A percentile compares a stretch with the other conserved stretches of the same genome.
Conservation (phyloP, 1,140 invertebrate species). For the Thaumatotibia leucotreta region DNA sequence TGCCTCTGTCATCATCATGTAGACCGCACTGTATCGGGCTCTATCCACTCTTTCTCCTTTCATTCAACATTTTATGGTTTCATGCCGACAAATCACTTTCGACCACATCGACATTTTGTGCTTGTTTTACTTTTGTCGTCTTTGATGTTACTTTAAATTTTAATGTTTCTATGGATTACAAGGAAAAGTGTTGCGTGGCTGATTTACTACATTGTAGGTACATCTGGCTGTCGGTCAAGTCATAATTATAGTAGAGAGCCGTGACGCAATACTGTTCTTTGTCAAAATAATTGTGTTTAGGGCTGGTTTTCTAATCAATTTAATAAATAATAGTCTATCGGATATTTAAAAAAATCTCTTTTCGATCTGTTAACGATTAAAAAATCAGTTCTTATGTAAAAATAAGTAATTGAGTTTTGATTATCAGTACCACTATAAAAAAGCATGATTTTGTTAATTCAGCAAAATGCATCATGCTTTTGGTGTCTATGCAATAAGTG, state of each 20-base stretch:
- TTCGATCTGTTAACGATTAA: background rate
- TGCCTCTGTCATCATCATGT: slow-evolving; percentile 74
- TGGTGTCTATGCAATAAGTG: slow-evolving; percentile 69
- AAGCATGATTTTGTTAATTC: slow-evolving; percentile 68
- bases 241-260: background rate
- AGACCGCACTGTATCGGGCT: slow-evolving; percentile 64
- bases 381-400: slow-evolving; percentile 14
- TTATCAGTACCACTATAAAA: slow-evolving; percentile 47
- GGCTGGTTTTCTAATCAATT: background rate
- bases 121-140: slow-evolving; percentile 58
- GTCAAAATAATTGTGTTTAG: slow-evolving; percentile 24
- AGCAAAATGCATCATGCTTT: slow-evolving; percentile 73
- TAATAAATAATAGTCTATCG: background rate
- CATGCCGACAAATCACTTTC: slow-evolving; percentile 50
- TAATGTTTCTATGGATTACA: slow-evolving; percentile 36
- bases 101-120: slow-evolving; percentile 44
- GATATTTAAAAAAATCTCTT: background rate
- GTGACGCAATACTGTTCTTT: slow-evolving; percentile 54
- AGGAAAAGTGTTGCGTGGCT: slow-evolving; percentile 48
- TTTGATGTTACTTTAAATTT: slow-evolving; percentile 31
- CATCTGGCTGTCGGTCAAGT: too few relatives aligned
- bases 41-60: slow-evolving; percentile 68
- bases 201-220: background rate
- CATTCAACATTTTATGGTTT: slow-evolving; percentile 47
- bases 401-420: slow-evolving; percentile 50